Conservation (phyloP, 1,140 invertebrate species). For the Caenorhabditis tropicalis region DNA sequence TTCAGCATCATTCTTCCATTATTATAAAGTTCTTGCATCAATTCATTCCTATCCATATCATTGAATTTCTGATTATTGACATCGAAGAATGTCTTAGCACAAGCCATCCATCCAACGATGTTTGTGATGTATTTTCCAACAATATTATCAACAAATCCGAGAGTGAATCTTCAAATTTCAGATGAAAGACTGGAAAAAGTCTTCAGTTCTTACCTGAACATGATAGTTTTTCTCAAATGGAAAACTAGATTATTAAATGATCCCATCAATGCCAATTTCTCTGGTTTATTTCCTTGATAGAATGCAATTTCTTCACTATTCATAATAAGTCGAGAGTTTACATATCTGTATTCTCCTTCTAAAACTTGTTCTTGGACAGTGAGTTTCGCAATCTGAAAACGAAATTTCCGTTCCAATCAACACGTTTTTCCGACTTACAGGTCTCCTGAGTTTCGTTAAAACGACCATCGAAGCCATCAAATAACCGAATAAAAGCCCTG, state of each 20-base stretch:
- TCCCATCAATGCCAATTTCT: slow-evolving; percentile 83
- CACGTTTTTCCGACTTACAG: slow-evolving; percentile 83
- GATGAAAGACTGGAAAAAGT: not conserved
- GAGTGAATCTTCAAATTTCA: slow-evolving; percentile 78
- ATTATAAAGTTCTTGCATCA: slow-evolving; percentile 83
- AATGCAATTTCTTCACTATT: slow-evolving; percentile 98
- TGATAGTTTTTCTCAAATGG: slow-evolving; percentile 87
- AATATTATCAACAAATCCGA: slow-evolving; percentile 94
- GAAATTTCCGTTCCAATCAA: not conserved
- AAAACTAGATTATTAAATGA: slow-evolving; percentile 87
- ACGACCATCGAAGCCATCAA: slow-evolving; percentile 63
- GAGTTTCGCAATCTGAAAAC: slow-evolving; percentile 82
- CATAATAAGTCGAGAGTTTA: slow-evolving; percentile 92
- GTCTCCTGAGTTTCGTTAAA: slow-evolving; percentile 78
- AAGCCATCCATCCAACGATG: slow-evolving; percentile 90
- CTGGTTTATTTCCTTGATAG: slow-evolving; percentile 78
- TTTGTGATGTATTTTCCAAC: slow-evolving; percentile 94
- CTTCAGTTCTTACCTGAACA: slow-evolving; percentile 76
- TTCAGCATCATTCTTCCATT: slow-evolving; percentile 95
- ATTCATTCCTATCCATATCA: slow-evolving; percentile 58
- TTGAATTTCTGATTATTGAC: slow-evolving; percentile 65
- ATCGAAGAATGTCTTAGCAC: slow-evolving; percentile 91
- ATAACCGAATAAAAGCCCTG: slow-evolving; percentile 73
- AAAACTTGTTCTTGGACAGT: slow-evolving; percentile 92
- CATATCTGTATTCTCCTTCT: slow-evolving; percentile 95